Evolutionary conservation across 1,140 invertebrate species (phyloP).

Genomic region (Tetramorium alpestre): DNA sequence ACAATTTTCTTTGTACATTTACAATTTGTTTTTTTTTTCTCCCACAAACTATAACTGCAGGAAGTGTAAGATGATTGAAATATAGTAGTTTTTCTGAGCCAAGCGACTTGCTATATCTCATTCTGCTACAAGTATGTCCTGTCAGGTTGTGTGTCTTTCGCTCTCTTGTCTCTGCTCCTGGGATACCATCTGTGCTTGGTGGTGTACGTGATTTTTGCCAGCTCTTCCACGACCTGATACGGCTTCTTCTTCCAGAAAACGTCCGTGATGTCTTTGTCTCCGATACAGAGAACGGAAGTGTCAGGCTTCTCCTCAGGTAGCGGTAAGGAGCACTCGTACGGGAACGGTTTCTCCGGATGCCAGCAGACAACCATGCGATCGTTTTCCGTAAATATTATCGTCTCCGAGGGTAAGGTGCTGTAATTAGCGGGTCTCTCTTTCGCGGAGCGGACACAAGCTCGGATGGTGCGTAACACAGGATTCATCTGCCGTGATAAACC

Average conservation of each 20-base stretch:
- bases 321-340: constrained; percentile 93
- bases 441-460: neutral
- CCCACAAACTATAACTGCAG: neutral
- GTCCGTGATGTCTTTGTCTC: constrained; percentile 87
- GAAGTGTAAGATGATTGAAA: neutral
- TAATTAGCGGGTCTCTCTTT: constrained; percentile 60
- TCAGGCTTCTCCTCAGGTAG: constrained; percentile 85
- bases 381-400: constrained; percentile 90
- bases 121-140: constrained; percentile 89
- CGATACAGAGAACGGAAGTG: constrained; percentile 88
- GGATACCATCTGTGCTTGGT: constrained; percentile 94
- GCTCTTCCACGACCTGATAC: constrained; percentile 88
- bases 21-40: neutral
- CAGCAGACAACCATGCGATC: constrained; percentile 93
- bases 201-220: constrained; percentile 91
- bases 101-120: neutral
- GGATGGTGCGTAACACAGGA: constrained; percentile 7
- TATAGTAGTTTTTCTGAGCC: neutral
- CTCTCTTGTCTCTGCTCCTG: constrained; percentile 88
- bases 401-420: constrained; percentile 79
- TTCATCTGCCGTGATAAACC: constrained; percentile 56
- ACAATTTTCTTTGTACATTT: neutral
- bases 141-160: constrained; percentile 89
- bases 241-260: constrained; percentile 89
- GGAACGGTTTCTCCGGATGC: constrained; percentile 93